These are phyloP conservation scores for Piaya cayana DNA, from an alignment of 2,113 vertebrate species.

Conservation along the genomic window DNA sequence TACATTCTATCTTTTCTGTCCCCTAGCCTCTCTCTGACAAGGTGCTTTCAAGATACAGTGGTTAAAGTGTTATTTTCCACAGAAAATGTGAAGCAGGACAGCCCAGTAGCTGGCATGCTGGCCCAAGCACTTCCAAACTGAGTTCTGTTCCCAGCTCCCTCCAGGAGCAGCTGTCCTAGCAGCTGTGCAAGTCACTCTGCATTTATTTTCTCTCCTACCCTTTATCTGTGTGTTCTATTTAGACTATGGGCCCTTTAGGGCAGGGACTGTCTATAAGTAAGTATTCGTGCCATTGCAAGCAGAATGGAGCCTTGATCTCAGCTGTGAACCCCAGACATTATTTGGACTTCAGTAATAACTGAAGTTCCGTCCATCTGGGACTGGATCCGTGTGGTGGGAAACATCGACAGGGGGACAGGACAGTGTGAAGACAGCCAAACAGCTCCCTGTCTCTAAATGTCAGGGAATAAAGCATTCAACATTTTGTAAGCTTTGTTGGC, in stretches of 20 bases:
- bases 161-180: slow-evolving; percentile 34
- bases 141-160: not conserved
- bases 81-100: not conserved
- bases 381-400: not conserved
- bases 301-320: slow-evolving; percentile 54
- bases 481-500: fast-evolving
- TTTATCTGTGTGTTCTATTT: slow-evolving; percentile 39
- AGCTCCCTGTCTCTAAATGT: not conserved
- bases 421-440: not conserved
- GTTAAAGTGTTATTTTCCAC: not conserved
- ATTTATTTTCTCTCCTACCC: slow-evolving; percentile 31
- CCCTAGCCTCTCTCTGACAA: not conserved
- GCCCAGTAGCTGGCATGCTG: not conserved
- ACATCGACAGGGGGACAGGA: fast-evolving
- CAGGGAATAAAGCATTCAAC: not conserved
- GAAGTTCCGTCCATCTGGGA: not conserved
- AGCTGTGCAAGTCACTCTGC: slow-evolving; percentile 21
- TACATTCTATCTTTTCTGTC: not conserved
- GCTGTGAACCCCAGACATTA: not conserved
- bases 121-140: not conserved
- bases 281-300: not conserved
- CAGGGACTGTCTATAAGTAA: not conserved
- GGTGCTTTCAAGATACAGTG: not conserved
- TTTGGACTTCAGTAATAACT: not conserved
- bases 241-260: slow-evolving; percentile 1